Evolutionary conservation across 2,888 invertebrate genomes (phyloP), one percentile per base, ranked within the genome.

Genomic region (Aethes cnicana): DNA sequence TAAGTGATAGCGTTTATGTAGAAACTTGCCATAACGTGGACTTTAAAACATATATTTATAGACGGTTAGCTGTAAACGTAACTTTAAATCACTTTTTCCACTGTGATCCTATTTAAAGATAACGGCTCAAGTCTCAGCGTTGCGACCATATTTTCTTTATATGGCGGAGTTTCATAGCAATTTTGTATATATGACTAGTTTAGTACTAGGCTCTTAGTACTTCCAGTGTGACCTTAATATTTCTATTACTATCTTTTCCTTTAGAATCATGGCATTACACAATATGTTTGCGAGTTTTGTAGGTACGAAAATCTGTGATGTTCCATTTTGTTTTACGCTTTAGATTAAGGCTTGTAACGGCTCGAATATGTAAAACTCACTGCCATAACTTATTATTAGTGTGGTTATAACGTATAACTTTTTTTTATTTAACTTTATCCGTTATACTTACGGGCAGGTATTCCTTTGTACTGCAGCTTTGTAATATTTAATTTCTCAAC

Each of bases 101-200:
- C 89, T 89, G 89, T 89, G 89, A 89, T 89, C 89, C 88, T 88
- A 86, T 80, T 83, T 82, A 81, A 83, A 79, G 81, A 69, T 84
- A 79, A 84, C 68, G 79, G 89, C 89, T 89, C 88, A 87, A 87
- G 74, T 71, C 78, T 81, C 80, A 77, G 74, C 77, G 80, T 80
- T 72, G 82, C 84, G 77, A 84, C 81, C 82, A 77, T 67, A 61
- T 72, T 71, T 66, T 55, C 57, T 70, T 70, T 63, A 54, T 64
- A 58, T 56, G 63, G 68, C 68, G 66, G 64, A 55, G 53, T 57
- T 61, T 56, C 58, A 67, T 73, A 77, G 76, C 75, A 72, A 74
- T 73, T 72, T 75, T 85, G 84, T 84, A 84, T 63, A 85, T 84
- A 85, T 62, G 62, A 53, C 36, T 54, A 71, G 63, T 71, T 73